Base-by-base conservation (phyloP, 2,113 vertebrate species). In the Zosterops japonicus region DNA sequence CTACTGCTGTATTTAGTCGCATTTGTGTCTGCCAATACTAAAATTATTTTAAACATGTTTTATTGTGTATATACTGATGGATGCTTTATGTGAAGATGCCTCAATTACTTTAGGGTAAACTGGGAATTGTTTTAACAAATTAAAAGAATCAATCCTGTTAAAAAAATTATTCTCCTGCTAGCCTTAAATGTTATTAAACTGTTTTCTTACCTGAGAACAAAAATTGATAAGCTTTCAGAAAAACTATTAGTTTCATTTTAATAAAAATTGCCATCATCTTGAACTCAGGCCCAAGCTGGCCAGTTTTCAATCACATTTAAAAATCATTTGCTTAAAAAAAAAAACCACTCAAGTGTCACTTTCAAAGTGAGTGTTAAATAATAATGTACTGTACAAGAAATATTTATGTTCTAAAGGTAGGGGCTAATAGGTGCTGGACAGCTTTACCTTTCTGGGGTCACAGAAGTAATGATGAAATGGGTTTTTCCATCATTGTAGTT, bases 401-500 rank as follows among this genome's bases (percentile, higher is more conserved):
- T 50, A 75, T 25, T 74, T 80, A 5, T 90, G 7, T 71, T 67
- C 12, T 90, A n/a, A 68, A n/a, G 8, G 3, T 14, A 11, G 28
- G 36, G 31, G 35, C 55, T 89, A 56, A 72, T 47, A 70, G 41
- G 44, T 71, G 20, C 41, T 29, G 22, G 70, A 56, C 23, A 53
- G 28, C 23, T 77, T 97, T 98, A 99, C 99, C 98, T 99, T 83
- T 98, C 93, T 65, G 97, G 97, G 27, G 98, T 99, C 49, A 99
- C 95, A 25, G 98, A 98, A 42, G 98, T 97, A 47, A 99, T 96
- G 79, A 99, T 71, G 94, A 99, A 99, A 93, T 99, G 99, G 11
- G 97, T 95, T 86, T 98, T 98, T 50, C 99, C 99, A 25, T 99
- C 99, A 2, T 98, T 98, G 95, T 99, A 99, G 67, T 98, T 98